phyloP scores from a whole-genome alignment of 2,888 invertebrate species.

The Himalopsyche tibetana region DNA sequence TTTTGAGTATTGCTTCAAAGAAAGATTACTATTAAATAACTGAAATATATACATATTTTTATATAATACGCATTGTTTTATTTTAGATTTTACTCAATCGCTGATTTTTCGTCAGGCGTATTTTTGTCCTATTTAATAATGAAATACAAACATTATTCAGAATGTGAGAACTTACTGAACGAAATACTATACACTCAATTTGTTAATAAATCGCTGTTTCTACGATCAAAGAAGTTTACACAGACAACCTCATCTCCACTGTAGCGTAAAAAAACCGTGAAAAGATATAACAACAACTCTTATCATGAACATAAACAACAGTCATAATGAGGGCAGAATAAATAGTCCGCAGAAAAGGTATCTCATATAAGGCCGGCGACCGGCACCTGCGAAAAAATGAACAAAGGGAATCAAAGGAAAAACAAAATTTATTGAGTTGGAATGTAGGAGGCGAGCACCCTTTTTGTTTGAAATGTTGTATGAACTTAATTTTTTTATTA shows the following conservation, averaged over 20 bases:
- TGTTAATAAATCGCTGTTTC: background rate
- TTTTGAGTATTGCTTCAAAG: no score
- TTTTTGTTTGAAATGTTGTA: slow-evolving; percentile 23
- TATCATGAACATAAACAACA: slow-evolving; percentile 27
- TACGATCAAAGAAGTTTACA: background rate
- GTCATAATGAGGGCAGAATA: slow-evolving; percentile 18
- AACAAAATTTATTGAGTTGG: slow-evolving; percentile 23
- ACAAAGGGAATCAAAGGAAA: slow-evolving; percentile 30
- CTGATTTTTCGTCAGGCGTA: no score
- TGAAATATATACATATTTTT: no score
- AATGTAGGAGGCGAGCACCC: slow-evolving; percentile 8
- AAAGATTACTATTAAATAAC: no score
- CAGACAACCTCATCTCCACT: background rate
- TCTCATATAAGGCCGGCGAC: background rate
- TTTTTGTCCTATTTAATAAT: no score
- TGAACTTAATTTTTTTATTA: slow-evolving; percentile 25
- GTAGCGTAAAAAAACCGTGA: slow-evolving; percentile 26
- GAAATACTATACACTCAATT: background rate
- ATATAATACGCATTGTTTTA: no score
- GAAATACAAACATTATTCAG: no score
- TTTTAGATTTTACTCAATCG: no score
- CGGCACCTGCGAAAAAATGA: slow-evolving; percentile 24
- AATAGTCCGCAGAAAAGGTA: slow-evolving; percentile 24
- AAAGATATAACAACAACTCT: slow-evolving; percentile 21
- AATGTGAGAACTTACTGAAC: no score